Evolutionary conservation across 2,113 vertebrate genomes (phyloP).

Genomic region (Epinephelus fuscoguttatus): DNA sequence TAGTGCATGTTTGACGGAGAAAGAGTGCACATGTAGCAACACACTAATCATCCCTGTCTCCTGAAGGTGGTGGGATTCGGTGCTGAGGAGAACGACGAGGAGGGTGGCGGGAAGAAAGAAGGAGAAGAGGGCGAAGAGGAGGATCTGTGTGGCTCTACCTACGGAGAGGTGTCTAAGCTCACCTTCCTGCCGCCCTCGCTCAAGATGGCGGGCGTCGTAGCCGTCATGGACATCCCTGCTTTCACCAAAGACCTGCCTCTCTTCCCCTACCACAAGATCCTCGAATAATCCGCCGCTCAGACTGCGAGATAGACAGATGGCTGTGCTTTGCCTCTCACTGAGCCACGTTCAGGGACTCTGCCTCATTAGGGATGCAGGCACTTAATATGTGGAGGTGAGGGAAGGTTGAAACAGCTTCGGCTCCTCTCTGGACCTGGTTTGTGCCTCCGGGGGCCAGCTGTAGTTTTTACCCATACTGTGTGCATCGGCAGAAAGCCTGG

Average conservation of each 20-base stretch:
- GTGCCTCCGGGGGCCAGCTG: slow-evolving; percentile 11
- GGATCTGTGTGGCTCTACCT: slow-evolving; percentile 84
- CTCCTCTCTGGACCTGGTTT: slow-evolving; percentile 40
- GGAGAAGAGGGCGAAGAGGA: slow-evolving; percentile 76
- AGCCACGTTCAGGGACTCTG: slow-evolving; percentile 37
- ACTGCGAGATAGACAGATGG: slow-evolving; percentile 23
- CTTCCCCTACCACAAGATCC: slow-evolving; percentile 94
- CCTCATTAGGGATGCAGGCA: slow-evolving; percentile 42
- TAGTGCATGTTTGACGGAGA: neutral
- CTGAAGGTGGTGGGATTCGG: slow-evolving; percentile 90
- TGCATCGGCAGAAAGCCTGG: slow-evolving; percentile 21
- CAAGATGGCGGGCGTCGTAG: slow-evolving; percentile 79
- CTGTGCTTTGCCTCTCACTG: slow-evolving; percentile 31
- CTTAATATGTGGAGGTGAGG: slow-evolving; percentile 45
- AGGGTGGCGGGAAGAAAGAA: slow-evolving; percentile 79
- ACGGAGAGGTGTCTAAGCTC: slow-evolving; percentile 89
- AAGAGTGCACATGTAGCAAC: neutral
- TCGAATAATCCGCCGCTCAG: slow-evolving; percentile 80
- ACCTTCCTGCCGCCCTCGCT: slow-evolving; percentile 88
- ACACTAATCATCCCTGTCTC: slow-evolving; percentile 1
- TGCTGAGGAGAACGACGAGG: slow-evolving; percentile 72
- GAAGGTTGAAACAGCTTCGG: slow-evolving; percentile 25
- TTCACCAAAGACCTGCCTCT: slow-evolving; percentile 90
- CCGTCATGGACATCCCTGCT: slow-evolving; percentile 90
- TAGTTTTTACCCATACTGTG: slow-evolving; percentile 50